phyloP scores from a whole-genome alignment of 2,797 vertebrate species.

The Vultur gryphus region DNA sequence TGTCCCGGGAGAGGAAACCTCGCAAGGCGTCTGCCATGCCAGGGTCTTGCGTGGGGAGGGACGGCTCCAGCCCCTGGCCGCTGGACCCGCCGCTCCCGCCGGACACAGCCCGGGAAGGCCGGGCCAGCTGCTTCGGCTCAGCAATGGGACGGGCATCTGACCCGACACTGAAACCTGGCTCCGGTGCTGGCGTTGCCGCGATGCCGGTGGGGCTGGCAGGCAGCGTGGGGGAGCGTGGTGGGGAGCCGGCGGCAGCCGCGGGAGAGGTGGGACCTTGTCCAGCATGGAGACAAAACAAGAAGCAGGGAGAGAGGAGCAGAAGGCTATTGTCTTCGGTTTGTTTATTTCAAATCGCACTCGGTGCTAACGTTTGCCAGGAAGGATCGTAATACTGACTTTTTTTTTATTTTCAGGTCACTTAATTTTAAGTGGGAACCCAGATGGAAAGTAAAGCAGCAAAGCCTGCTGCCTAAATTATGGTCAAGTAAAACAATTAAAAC shows the following conservation, averaged over 20 bases:
- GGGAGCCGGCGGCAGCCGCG: neutral
- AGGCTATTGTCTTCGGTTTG: neutral
- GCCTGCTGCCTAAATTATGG: fast-evolving
- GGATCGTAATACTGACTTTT: neutral
- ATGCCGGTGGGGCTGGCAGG: neutral
- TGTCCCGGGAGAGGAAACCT: neutral
- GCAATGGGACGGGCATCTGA: neutral
- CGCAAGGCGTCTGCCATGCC: neutral
- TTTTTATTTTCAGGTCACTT: neutral
- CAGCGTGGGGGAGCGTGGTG: fast-evolving
- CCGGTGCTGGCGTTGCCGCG: neutral
- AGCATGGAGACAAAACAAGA: neutral
- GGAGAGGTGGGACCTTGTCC: neutral
- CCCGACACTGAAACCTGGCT: neutral
- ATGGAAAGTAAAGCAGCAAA: neutral
- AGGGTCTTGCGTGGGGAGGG: neutral
- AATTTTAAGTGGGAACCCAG: neutral
- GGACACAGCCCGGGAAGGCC: neutral
- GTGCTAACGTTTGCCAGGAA: neutral
- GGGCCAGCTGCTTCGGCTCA: neutral
- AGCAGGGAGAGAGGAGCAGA: neutral
- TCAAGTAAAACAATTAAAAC: neutral
- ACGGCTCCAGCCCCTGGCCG: neutral
- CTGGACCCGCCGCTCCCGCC: neutral
- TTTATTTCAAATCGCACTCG: neutral